Base-by-base conservation (phyloP, 2,797 vertebrate species). In the Sebastes kiyomatsui region DNA sequence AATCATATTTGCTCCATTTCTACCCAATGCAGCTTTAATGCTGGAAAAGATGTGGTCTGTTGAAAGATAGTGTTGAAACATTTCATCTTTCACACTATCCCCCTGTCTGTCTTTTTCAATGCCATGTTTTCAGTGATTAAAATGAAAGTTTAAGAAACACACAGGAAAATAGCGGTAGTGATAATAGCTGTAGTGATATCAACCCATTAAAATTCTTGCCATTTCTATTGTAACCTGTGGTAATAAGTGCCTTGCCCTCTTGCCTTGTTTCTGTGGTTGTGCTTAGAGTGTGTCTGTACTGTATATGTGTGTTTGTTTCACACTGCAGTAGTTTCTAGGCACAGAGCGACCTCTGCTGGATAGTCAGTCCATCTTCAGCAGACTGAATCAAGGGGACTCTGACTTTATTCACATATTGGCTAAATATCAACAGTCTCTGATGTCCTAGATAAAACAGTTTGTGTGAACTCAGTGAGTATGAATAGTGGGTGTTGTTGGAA, bases 331-430 rank as follows among this genome's bases (percentile, higher is more conserved):
- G 35, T 81, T 85, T 72, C 20, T 35, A 38, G 67, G 22, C 25
- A 62, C 22, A 90, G 68, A 81, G 81, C 1, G 88, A 72, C 92
- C 83, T 87, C 93, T 94, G 77, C 87, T 92, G 92, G 89, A 11
- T 20, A 72, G 58, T 67, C 22, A 20, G 42, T 18, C 52, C 14
- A 2, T 7, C 13, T 16, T 52, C 61, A 67, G n/a, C 23, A 52
- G 16, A 20, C 49, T 75, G 2, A 23, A 27, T 55, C 35, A 60
- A 20, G 27, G 30, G 23, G 8, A 64, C 46, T 55, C 22, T 23
- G 38, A 72, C 12, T 70, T 60, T 7, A 49, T 22, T 42, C 22
- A 7, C 25, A 28, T 16, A 11, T 59, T 69, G 66, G 18, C 38
- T 55, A 1, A 56, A 71, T n/a, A 61, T 66, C 60, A 55, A 49